Base-by-base conservation (phyloP, 2,797 vertebrate species). In the Chromis chromis region DNA sequence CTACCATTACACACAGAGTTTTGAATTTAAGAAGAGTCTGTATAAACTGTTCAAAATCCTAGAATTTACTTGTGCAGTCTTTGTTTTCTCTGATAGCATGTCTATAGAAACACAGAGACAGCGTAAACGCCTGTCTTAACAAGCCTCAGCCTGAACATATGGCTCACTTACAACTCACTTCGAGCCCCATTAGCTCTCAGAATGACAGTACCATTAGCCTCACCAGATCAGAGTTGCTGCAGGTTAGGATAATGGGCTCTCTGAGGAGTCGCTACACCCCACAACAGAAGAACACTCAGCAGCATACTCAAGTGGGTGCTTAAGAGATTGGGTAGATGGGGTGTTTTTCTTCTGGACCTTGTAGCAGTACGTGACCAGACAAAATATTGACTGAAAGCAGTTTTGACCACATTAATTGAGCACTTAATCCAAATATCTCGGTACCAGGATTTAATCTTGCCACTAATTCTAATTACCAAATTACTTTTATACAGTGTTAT, bases 191-290 rank as follows among this genome's bases (percentile, higher is more conserved):
- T 84, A 76, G 49, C 28, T 64, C 59, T 33, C 28, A 60, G 49
- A 52, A 62, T 74, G 61, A 67, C 60, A 11, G n/a, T 48, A 36
- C 86, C 48, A 77, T 83, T 85, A 70, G 25, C 40, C 53, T 60
- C 12, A 9, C 17, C 49, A 13, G 16, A 53, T 58, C 58, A 65
- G n/a, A 76, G 63, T 80, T 39, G 33, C 36, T 60, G 22, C 49
- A 48, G 52, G 67, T 56, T 74, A 68, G 44, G 28, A 24, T 68
- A 69, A 84, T 79, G 57, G 70, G 56, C 44, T 72, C 42, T 67
- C 42, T 56, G 40, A 42, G 28, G 46, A 66, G 9, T 50, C 50
- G 22, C 52, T 56, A 53, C 52, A 81, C 39, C 16, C 13, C 27
- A 22, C 17, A 49, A 66, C 40, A 44, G 48, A 69, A 49, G 24